Evolutionary conservation across 2,888 invertebrate species (phyloP), one percentile per base, ranked within the genome.

Genomic region (Drosophila ustulata): DNA sequence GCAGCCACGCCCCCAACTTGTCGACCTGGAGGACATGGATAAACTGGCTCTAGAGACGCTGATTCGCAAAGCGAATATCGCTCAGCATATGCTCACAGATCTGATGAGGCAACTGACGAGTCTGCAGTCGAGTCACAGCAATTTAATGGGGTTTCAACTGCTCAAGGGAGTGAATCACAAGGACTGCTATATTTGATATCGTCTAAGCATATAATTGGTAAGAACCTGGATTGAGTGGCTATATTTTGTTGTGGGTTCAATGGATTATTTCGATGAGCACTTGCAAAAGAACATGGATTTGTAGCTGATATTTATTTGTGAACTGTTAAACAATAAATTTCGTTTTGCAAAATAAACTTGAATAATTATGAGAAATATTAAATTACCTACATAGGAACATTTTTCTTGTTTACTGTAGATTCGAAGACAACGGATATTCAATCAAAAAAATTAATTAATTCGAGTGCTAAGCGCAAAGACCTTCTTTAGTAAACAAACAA

Each of bases 11-110:
- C 23, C 61, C 1, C 58, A 43, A 2, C 53, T 68, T 4, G 13
- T 70, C 3, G 86, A 82, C 56, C 13, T 79, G 23, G 88, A 88
- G 66, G 86, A 88, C 43, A 68, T 87, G 66, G 81, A 68, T 6
- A 45, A 55, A 8, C 30, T 66, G n/a, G 47, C 57, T 0, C 8
- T 78, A 51, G 66, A 81, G 26, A 65, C 63, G 7, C 64, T 84
- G 3, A 66, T 87, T 13, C 67, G 78, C 1, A 84, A 67, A 30
- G 53, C 82, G 32, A 65, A 49, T 30, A 69, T 71, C 9, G 82
- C 78, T 13, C 84, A 80, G 49, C 78, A 83, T 47, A 70, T 74
- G 71, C 37, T 87, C 3, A 47, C 45, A 46, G 84, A 80, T 61
- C 59, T 86, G 2, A 34, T 83, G 63, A 8, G 49, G 59, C 74